Conservation (phyloP, 30 jellyfish, hydroid and myxozoan species). For the Turritopsis rubra region DNA sequence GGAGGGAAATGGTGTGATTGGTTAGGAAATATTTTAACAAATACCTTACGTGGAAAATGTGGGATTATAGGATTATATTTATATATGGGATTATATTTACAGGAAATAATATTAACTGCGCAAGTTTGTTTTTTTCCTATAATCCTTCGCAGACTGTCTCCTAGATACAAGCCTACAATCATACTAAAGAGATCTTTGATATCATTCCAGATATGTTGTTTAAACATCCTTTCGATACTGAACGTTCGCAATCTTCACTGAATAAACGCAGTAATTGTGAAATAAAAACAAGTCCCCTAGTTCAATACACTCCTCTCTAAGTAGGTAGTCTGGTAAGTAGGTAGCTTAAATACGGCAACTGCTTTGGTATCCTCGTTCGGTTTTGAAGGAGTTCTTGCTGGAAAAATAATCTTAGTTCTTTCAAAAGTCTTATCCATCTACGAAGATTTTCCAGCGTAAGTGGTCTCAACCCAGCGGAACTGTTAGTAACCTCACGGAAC, state of each 20-base stretch:
- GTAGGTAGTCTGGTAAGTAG: no score
- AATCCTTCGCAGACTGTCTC: no score
- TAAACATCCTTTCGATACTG: no score
- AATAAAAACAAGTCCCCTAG: no score
- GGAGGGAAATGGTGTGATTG: conserved; percentile 11
- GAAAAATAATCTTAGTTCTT: not conserved
- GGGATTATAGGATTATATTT: not conserved
- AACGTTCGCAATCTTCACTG: no score
- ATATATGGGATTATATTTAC: no score
- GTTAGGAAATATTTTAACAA: conserved; percentile 4
- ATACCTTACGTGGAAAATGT: not conserved
- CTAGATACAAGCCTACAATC: no score
- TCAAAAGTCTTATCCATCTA: not conserved
- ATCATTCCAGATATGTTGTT: no score
- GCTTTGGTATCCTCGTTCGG: not conserved
- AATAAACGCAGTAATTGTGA: no score
- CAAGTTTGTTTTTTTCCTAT: no score
- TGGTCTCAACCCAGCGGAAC: not conserved
- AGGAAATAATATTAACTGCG: no score
- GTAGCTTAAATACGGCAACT: not conserved
- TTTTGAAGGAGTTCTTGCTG: not conserved
- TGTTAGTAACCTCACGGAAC: not conserved
- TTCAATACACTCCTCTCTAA: not conserved
- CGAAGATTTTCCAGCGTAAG: not conserved
- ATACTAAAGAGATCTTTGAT: no score